A percentile compares a stretch with the other conserved stretches of the same genome.
phyloP scores from a whole-genome alignment of 2,113 vertebrate species.

The Thunnus maccoyii region DNA sequence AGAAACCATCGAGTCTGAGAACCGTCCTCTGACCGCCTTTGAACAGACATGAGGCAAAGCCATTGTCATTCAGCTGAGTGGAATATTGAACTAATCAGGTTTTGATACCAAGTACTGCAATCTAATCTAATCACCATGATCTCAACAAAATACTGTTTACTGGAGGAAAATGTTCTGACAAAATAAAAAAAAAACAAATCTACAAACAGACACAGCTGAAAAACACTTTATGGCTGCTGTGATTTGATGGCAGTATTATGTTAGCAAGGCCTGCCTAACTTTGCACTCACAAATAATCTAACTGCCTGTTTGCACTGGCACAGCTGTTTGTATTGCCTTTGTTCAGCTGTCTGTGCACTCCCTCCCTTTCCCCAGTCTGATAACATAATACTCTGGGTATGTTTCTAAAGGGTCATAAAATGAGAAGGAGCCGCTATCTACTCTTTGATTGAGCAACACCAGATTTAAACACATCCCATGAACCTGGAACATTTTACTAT shows the following conservation, averaged over 20 bases:
- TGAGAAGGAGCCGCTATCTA: slow-evolving; percentile 64
- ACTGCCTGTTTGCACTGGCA: slow-evolving; percentile 81
- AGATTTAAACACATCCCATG: slow-evolving; percentile 61
- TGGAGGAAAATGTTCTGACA: slow-evolving; percentile 26
- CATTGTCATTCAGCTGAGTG: slow-evolving; percentile 30
- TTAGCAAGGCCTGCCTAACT: slow-evolving; percentile 63
- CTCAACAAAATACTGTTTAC: slow-evolving; percentile 4
- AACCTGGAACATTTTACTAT: slow-evolving; percentile 58
- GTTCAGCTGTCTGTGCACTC: slow-evolving; percentile 75
- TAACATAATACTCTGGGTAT: slow-evolving; percentile 78
- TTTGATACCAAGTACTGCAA: slow-evolving; percentile 15
- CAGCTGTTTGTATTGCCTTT: slow-evolving; percentile 80
- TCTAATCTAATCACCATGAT: slow-evolving; percentile 29
- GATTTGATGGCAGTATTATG: slow-evolving; percentile 69
- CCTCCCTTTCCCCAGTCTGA: slow-evolving; percentile 76
- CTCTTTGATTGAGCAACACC: slow-evolving; percentile 70
- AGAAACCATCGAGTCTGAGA: slow-evolving; percentile 66
- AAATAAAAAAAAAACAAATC: slow-evolving; percentile 24
- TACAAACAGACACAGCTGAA: slow-evolving; percentile 48
- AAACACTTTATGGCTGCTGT: slow-evolving; percentile 42
- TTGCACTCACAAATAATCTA: slow-evolving; percentile 74
- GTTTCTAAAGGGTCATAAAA: slow-evolving; percentile 76
- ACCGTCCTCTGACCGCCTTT: slow-evolving; percentile 48
- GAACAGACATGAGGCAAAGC: slow-evolving; percentile 49
- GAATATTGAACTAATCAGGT: slow-evolving; percentile 23